Conservation (phyloP, 2,113 vertebrate genomes). For the Physeter macrocephalus region DNA sequence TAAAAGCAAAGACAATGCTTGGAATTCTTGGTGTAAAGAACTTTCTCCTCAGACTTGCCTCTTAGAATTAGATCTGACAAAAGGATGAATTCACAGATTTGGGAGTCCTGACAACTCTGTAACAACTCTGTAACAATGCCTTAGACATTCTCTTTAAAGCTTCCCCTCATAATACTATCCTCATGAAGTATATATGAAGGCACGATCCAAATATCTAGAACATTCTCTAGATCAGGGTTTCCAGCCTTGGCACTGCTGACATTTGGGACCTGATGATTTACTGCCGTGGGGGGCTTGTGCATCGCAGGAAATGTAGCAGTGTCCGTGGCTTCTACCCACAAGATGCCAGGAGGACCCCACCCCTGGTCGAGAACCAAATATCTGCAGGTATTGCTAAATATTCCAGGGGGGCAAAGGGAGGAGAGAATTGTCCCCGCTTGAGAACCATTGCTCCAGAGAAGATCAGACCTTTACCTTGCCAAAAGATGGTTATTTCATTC, state of each 20-base stretch:
- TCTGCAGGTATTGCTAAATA: not conserved
- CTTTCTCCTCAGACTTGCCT: not conserved
- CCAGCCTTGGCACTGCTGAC: not conserved
- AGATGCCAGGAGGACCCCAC: not conserved
- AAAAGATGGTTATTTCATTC: not conserved
- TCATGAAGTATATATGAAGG: not conserved
- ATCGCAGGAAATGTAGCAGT: rapidly evolving
- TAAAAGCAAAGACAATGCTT: not conserved
- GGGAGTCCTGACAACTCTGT: not conserved
- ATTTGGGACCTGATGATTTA: not conserved
- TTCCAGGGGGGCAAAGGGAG: not conserved
- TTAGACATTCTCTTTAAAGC: not conserved
- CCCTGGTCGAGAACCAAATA: not conserved
- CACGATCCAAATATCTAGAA: not conserved
- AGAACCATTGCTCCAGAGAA: not conserved
- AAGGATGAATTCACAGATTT: not conserved
- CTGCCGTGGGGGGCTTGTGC: not conserved
- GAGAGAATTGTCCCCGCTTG: not conserved
- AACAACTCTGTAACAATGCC: too few species aligned
- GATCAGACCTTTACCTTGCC: not conserved
- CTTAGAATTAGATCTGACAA: not conserved
- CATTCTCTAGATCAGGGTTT: not conserved
- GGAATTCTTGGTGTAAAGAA: not conserved
- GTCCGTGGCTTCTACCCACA: not conserved
- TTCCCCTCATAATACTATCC: not conserved